A percentile compares a stretch with the other conserved stretches of the same genome.
Conservation (phyloP, 2,888 invertebrate species). For the Cordilura impudica region DNA sequence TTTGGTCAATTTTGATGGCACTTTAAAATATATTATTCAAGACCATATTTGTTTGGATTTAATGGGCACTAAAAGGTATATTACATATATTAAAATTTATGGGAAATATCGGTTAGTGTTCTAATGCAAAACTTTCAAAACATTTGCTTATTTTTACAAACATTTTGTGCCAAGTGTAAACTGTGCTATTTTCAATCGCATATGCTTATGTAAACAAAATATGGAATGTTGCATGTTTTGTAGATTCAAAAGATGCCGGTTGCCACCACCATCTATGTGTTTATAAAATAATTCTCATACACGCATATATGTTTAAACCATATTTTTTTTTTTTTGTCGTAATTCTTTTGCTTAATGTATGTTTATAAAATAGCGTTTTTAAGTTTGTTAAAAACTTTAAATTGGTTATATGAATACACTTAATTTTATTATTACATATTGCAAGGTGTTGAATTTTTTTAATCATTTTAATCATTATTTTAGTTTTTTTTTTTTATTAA, state of each 20-base stretch:
- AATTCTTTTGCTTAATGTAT: slow-evolving; percentile 26
- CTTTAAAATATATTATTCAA: too few relatives aligned
- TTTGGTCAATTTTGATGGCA: too few relatives aligned
- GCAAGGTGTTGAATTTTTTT: slow-evolving; percentile 46
- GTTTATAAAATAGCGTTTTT: not conserved
- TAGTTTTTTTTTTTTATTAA: slow-evolving; percentile 12
- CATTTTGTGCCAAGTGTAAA: not conserved
- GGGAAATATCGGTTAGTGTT: too few relatives aligned
- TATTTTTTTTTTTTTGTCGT: not conserved
- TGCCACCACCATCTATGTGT: slow-evolving; percentile 2
- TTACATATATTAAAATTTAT: too few relatives aligned
- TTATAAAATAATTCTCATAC: slow-evolving; percentile 14
- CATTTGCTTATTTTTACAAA: too few relatives aligned
- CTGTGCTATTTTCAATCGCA: not conserved
- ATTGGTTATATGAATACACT: slow-evolving; percentile 1
- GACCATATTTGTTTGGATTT: too few relatives aligned
- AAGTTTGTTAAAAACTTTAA: not conserved
- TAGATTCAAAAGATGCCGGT: slow-evolving; percentile 13
- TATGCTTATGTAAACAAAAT: slow-evolving; percentile 23
- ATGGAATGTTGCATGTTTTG: slow-evolving; percentile 52
- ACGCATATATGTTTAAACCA: slow-evolving; percentile 33
- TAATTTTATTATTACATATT: too few relatives aligned
- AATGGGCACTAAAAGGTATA: too few relatives aligned
- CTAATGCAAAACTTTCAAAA: too few relatives aligned
- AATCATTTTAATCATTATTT: slow-evolving; percentile 32